Evolutionary conservation across 2,888 invertebrate species (phyloP).

Genomic region (Archips xylosteana): DNA sequence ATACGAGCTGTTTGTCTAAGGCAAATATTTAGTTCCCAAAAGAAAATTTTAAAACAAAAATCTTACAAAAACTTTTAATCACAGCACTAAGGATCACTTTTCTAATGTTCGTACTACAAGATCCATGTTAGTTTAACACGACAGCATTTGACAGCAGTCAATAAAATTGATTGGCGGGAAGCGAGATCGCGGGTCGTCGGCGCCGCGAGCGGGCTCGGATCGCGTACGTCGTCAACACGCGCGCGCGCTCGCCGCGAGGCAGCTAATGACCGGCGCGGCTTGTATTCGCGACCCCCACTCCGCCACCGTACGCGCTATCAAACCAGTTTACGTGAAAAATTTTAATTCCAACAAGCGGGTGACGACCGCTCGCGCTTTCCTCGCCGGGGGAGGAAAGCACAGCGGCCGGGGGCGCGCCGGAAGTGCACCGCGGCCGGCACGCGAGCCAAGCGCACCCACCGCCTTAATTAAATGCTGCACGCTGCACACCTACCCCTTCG

Average conservation of each 20-base stretch:
- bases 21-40: slow-evolving; percentile 36
- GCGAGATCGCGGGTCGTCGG: slow-evolving; percentile 47
- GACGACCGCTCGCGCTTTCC: slow-evolving; percentile 83
- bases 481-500: slow-evolving; percentile 72
- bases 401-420: slow-evolving; percentile 78
- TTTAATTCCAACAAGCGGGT: slow-evolving; percentile 80
- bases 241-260: slow-evolving; percentile 79
- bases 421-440: slow-evolving; percentile 80
- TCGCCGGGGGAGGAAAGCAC: slow-evolving; percentile 78
- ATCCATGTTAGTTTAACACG: slow-evolving; percentile 53
- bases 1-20: slow-evolving; percentile 4
- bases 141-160: slow-evolving; percentile 58
- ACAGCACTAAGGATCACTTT: slow-evolving; percentile 37
- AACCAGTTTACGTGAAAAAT: slow-evolving; percentile 85
- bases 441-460: slow-evolving; percentile 81
- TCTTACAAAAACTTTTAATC: slow-evolving; percentile 25
- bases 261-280: slow-evolving; percentile 82
- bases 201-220: slow-evolving; percentile 48
- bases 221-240: slow-evolving; percentile 61
- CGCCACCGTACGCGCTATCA: slow-evolving; percentile 79
- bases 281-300: slow-evolving; percentile 83
- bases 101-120: slow-evolving; percentile 41
- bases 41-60: background rate
- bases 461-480: slow-evolving; percentile 82
- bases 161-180: slow-evolving; percentile 56